Conservation (phyloP, 2,888 invertebrate species). For the Dolichomitus sp. region DNA sequence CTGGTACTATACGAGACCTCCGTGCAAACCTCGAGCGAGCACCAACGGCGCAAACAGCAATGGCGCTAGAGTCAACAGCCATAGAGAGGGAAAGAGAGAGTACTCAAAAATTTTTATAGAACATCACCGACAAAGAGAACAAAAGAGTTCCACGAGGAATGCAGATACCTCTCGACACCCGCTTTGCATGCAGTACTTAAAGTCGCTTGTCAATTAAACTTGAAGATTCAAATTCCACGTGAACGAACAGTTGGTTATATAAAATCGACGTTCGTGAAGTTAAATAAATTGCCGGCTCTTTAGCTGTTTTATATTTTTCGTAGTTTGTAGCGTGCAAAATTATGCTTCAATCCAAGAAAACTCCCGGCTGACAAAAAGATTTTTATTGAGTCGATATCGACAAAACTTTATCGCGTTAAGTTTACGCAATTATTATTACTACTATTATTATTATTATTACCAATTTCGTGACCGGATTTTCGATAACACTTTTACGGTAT, state of each 20-base stretch:
- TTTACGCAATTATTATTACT: too few species aligned
- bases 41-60: slow-evolving; percentile 25
- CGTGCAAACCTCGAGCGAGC: slow-evolving; percentile 35
- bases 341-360: too few species aligned
- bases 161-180: background rate
- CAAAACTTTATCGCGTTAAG: too few species aligned
- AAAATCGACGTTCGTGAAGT: background rate
- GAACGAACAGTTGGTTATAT: background rate
- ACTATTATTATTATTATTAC: too few species aligned
- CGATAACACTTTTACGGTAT: too few species aligned
- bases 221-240: background rate
- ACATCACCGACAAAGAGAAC: background rate
- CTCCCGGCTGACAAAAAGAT: background rate
- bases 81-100: background rate
- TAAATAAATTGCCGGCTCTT: background rate
- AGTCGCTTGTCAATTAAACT: background rate
- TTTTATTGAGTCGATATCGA: too few species aligned
- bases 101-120: background rate
- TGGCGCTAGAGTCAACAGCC: background rate
- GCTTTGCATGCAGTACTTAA: background rate
- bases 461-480: too few species aligned
- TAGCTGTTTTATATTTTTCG: too few species aligned
- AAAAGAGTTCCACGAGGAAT: background rate
- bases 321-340: too few species aligned
- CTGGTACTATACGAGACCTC: slow-evolving; percentile 39